A percentile compares a stretch with the other conserved stretches of the same genome.
Conservation (phyloP, 2,888 invertebrate genomes). For the Drosophila peninsularis region DNA sequence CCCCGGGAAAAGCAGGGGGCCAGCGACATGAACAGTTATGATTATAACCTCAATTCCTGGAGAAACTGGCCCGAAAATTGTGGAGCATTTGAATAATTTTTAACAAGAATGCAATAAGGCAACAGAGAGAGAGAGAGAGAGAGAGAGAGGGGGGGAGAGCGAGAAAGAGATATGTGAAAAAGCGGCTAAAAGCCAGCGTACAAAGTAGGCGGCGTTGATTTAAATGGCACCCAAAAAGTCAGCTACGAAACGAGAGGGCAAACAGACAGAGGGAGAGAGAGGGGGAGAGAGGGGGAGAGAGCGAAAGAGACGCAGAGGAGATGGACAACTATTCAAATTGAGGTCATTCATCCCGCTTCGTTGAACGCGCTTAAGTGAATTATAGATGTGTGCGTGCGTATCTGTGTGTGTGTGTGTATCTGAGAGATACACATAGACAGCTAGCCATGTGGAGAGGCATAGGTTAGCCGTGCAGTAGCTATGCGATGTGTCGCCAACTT, state of each 20-base stretch:
- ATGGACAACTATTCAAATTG: slow-evolving; percentile 79
- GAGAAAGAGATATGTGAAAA: slow-evolving; percentile 29
- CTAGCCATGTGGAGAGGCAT: slow-evolving; percentile 18
- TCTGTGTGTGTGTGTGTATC: slow-evolving; percentile 30
- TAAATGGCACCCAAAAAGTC: slow-evolving; percentile 76
- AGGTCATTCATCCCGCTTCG: slow-evolving; percentile 82
- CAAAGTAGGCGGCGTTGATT: slow-evolving; percentile 77
- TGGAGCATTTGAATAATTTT: slow-evolving; percentile 79
- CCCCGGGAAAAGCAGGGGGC: slow-evolving; percentile 11
- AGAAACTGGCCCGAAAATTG: slow-evolving; percentile 80
- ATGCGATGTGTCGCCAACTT: slow-evolving; percentile 41
- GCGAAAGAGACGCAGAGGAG: slow-evolving; percentile 13
- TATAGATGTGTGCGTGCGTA: slow-evolving; percentile 54
- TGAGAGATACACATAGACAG: slow-evolving; percentile 27
- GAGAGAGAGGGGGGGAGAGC: background rate
- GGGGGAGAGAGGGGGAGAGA: slow-evolving; percentile 6
- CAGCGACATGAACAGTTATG: slow-evolving; percentile 55
- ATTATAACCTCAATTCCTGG: slow-evolving; percentile 77
- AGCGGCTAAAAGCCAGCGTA: slow-evolving; percentile 55
- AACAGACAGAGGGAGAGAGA: slow-evolving; percentile 26
- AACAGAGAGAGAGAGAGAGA: slow-evolving; percentile 5
- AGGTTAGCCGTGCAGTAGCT: slow-evolving; percentile 33
- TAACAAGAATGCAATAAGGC: slow-evolving; percentile 75
- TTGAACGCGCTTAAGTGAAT: slow-evolving; percentile 82
- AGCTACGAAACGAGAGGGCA: slow-evolving; percentile 58